Percentiles rank a stretch among this genome's conserved stretches.
phyloP scores from a whole-genome alignment of 2,888 invertebrate species.

The Hirtodrosophila alboralis region DNA sequence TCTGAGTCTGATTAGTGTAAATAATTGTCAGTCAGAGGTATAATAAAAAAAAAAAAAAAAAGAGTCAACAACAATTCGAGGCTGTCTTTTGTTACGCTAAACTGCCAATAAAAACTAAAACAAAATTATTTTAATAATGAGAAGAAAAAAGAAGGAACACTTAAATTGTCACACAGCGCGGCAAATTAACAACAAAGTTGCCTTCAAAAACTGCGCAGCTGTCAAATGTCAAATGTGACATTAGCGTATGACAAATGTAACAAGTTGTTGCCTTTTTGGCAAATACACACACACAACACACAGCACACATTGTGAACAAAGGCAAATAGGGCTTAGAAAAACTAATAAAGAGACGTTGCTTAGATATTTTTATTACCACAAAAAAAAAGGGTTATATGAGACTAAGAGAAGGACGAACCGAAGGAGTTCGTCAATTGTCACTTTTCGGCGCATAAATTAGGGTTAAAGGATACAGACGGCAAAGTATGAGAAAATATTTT shows the following conservation, averaged over 20 bases:
- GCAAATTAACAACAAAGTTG: constrained; percentile 76
- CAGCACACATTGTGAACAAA: constrained; percentile 22
- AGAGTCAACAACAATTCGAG: constrained; percentile 54
- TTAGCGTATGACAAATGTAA: constrained; percentile 82
- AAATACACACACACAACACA: constrained; percentile 24
- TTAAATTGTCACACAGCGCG: constrained; percentile 72
- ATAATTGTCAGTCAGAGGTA: constrained; percentile 69
- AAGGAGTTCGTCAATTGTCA: constrained; percentile 79
- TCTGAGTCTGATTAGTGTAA: constrained; percentile 71
- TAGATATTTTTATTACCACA: constrained; percentile 79
- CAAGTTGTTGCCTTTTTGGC: constrained; percentile 73
- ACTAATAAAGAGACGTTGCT: constrained; percentile 78
- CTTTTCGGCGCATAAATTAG: constrained; percentile 78
- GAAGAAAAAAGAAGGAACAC: constrained; percentile 41
- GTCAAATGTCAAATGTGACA: constrained; percentile 81
- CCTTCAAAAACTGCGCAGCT: constrained; percentile 63
- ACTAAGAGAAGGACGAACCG: constrained; percentile 13
- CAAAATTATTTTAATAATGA: constrained; percentile 73
- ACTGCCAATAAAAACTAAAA: constrained; percentile 79
- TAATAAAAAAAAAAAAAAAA: constrained; percentile 54
- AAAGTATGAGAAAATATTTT: constrained; percentile 70
- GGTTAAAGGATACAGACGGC: constrained; percentile 63
- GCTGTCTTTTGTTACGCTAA: constrained; percentile 66
- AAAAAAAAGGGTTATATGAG: constrained; percentile 33
- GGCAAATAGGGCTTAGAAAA: constrained; percentile 60